phyloP scores from a whole-genome alignment of 1,140 invertebrate species.

The Drosophila yakuba region DNA sequence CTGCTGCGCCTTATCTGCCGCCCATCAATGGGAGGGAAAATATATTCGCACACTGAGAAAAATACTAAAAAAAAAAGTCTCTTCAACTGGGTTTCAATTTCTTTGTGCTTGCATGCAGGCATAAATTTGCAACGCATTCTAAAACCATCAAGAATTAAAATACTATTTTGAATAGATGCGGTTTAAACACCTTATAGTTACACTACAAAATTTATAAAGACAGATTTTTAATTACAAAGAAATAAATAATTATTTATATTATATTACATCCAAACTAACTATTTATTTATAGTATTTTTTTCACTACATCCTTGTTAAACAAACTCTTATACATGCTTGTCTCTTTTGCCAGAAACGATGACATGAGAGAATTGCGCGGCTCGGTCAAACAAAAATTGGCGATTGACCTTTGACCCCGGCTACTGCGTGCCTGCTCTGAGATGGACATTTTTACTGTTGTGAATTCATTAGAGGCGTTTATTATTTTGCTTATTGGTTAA shows the following conservation, averaged over 20 bases:
- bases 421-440: conserved; percentile 48
- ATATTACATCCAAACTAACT: background rate
- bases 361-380: conserved; percentile 35
- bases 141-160: background rate
- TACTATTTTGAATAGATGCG: background rate
- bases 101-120: too few relatives aligned
- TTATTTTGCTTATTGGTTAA: conserved; percentile 67
- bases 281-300: background rate
- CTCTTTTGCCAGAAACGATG: conserved; percentile 15
- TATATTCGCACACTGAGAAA: conserved; percentile 6
- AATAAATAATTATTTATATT: background rate
- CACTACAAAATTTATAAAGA: too few relatives aligned
- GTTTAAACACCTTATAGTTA: too few relatives aligned
- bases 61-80: background rate
- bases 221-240: too few relatives aligned
- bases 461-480: conserved; percentile 43
- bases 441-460: conserved; percentile 40
- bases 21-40: conserved; percentile 21
- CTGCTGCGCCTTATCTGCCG: conserved; percentile 18
- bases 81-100: too few relatives aligned
- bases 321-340: conserved; percentile 4
- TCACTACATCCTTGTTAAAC: background rate
- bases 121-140: too few relatives aligned
- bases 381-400: conserved; percentile 29
- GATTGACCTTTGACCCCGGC: conserved; percentile 68